Conservation (phyloP, 2,888 invertebrate genomes). For the Matsumyia berberina region DNA sequence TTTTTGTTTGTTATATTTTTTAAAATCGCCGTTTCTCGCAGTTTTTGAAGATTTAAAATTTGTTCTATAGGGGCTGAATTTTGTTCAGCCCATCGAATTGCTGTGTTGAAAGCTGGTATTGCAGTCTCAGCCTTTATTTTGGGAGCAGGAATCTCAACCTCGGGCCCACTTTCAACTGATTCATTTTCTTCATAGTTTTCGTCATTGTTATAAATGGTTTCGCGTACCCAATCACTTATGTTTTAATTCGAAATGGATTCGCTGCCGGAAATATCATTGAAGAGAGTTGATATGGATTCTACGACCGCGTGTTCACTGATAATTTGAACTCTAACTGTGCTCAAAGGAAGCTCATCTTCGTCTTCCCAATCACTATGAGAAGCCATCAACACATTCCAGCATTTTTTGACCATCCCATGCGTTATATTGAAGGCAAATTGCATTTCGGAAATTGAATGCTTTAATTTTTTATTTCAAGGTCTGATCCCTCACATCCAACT, state of each 20-base stretch:
- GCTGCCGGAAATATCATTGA: too few species aligned
- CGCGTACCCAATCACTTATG: conserved; percentile 27
- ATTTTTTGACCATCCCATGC: conserved; percentile 61
- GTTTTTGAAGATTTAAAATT: conserved; percentile 28
- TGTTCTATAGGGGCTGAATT: conserved; percentile 29
- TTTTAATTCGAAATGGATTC: conserved; percentile 44
- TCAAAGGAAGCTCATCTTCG: conserved; percentile 50
- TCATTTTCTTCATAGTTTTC: too few species aligned
- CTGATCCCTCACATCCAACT: conserved; percentile 51
- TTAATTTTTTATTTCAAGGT: conserved; percentile 65
- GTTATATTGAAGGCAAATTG: conserved; percentile 53
- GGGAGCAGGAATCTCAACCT: too few species aligned
- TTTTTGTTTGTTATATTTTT: too few species aligned
- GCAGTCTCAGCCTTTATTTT: too few species aligned
- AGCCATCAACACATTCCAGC: conserved; percentile 49
- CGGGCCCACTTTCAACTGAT: too few species aligned
- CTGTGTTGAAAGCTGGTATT: conserved; percentile 28
- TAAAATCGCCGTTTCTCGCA: too few species aligned
- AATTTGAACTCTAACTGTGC: too few species aligned
- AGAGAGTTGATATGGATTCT: too few species aligned
- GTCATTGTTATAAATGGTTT: conserved; percentile 36
- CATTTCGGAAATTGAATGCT: conserved; percentile 63
- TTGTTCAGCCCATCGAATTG: conserved; percentile 35
- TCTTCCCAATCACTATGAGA: conserved; percentile 31
- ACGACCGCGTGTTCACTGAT: too few species aligned